Percentiles rank a stretch among this genome's conserved stretches.
Conservation (phyloP, 2,888 invertebrate species). For the Cantharis lateralis region DNA sequence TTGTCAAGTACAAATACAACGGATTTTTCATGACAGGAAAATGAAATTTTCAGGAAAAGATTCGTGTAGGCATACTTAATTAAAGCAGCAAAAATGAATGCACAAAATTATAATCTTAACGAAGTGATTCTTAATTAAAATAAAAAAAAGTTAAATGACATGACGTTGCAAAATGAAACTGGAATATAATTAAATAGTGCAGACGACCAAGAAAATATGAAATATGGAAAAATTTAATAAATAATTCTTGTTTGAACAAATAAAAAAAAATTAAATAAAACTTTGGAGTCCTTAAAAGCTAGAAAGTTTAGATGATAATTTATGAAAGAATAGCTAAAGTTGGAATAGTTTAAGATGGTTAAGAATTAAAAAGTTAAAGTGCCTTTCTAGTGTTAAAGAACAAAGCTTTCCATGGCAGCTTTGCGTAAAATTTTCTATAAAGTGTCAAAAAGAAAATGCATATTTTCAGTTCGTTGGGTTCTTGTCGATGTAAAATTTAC, state of each 20-base stretch:
- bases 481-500: neutral
- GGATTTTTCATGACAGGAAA: neutral
- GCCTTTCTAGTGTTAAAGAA: neutral
- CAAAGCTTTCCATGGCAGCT: neutral
- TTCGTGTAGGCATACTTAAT: neutral
- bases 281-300: neutral
- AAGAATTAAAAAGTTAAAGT: neutral
- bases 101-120: neutral
- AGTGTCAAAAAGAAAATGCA: neutral
- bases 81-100: neutral
- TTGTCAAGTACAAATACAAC: neutral
- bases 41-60: neutral
- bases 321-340: neutral
- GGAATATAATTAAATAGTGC: too few relatives aligned
- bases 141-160: neutral
- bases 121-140: neutral
- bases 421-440: neutral
- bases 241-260: neutral
- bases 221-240: neutral
- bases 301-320: neutral
- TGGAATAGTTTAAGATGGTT: neutral
- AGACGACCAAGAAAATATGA: neutral
- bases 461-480: neutral
- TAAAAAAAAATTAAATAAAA: neutral
- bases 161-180: neutral